These are phyloP conservation scores for Pluvialis apricaria DNA, from an alignment of 2,113 vertebrate species.

Conservation along the genomic window DNA sequence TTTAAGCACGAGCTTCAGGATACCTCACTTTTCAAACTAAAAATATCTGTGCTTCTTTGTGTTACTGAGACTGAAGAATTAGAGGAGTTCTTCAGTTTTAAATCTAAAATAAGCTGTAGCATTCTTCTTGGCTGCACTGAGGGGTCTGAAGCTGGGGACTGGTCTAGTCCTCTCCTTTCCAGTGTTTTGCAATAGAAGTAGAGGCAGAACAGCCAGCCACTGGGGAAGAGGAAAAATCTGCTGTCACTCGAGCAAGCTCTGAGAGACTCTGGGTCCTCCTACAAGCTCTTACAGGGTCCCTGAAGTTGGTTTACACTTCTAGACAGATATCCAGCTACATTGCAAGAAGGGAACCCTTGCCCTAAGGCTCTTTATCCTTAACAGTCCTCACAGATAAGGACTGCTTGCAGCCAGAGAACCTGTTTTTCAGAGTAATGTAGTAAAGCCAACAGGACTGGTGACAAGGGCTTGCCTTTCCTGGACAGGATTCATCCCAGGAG, in stretches of 20 bases:
- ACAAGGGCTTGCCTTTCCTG: background rate
- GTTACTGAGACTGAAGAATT: background rate
- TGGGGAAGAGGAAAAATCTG: background rate
- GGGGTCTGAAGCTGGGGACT: background rate
- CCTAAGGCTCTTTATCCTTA: background rate
- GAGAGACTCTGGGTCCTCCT: constrained; percentile 36
- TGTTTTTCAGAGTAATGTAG: background rate
- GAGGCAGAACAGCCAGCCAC: background rate
- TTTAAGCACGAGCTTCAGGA: background rate
- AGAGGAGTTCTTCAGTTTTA: background rate
- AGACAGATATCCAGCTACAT: constrained; percentile 1
- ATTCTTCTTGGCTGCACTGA: background rate
- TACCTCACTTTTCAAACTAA: background rate
- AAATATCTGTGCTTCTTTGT: background rate
- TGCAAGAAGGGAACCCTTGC: background rate
- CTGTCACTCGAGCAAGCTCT: background rate
- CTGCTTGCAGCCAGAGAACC: background rate
- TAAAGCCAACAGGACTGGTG: background rate
- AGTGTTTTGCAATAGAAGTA: background rate
- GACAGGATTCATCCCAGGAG: background rate
- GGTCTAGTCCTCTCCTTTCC: background rate
- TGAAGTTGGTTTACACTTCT: constrained; percentile 31
- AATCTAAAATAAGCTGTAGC: background rate
- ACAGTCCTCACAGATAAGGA: background rate
- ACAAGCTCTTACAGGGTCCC: constrained; percentile 18